Evolutionary conservation across 1,140 invertebrate genomes (phyloP).

Genomic region (Caerostris darwini): DNA sequence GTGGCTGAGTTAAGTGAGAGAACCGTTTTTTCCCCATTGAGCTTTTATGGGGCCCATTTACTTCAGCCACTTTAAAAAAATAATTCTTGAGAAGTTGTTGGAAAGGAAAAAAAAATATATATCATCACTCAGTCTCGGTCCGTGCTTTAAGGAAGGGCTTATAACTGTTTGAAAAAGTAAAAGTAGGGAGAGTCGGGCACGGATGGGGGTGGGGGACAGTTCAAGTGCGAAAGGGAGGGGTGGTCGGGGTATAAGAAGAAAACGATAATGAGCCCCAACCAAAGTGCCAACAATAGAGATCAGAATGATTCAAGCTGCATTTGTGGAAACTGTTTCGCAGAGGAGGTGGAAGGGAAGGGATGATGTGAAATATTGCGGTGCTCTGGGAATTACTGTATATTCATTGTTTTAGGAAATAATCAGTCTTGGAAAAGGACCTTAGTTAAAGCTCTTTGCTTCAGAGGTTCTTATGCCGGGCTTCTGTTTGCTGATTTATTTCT

Average conservation of each 20-base stretch:
- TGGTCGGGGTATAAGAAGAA: background rate
- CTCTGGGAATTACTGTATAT: conserved; percentile 42
- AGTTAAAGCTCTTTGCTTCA: conserved; percentile 10
- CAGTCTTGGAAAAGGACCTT: conserved; percentile 34
- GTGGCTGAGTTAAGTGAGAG: conserved; percentile 64
- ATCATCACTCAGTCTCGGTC: conserved; percentile 43
- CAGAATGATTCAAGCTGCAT: conserved; percentile 37
- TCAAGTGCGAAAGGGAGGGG: conserved; percentile 49
- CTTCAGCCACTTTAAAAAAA: conserved; percentile 55
- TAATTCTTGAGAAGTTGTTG: conserved; percentile 41
- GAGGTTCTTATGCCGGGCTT: background rate
- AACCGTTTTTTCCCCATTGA: conserved; percentile 39
- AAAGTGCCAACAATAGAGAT: conserved; percentile 74
- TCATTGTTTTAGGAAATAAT: conserved; percentile 70
- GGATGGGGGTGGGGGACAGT: background rate
- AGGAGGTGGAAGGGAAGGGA: background rate
- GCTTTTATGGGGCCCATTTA: conserved; percentile 68
- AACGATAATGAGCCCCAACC: conserved; percentile 66
- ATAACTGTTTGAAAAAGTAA: conserved; percentile 61
- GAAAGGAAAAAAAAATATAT: conserved; percentile 28
- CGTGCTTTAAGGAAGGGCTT: conserved; percentile 22
- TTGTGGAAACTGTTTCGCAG: background rate
- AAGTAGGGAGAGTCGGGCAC: conserved; percentile 15
- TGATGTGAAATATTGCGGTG: conserved; percentile 10
- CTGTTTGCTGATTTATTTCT: background rate